Evolutionary conservation across 2,113 vertebrate species (phyloP).

Genomic region (Kryptolebias marmoratus): DNA sequence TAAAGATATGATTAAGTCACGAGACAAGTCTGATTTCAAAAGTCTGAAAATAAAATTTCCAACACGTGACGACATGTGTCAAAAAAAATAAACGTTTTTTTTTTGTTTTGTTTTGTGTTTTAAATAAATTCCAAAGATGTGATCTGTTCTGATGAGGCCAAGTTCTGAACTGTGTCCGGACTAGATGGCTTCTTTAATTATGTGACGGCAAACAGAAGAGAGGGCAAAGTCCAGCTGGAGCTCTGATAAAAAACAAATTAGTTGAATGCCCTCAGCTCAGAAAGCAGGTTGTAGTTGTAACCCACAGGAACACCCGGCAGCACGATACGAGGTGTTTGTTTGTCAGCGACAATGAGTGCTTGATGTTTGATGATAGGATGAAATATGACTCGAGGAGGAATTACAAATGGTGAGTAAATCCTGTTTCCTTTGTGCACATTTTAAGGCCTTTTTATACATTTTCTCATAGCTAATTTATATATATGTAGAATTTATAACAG

Average conservation of each 20-base stretch:
- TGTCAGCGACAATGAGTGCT: background rate
- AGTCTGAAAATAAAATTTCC: too few relatives aligned
- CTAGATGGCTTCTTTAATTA: background rate
- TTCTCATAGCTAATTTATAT: background rate
- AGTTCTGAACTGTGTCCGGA: background rate
- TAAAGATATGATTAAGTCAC: too few relatives aligned
- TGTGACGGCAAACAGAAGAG: slow-evolving; percentile 24
- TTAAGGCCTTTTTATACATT: background rate
- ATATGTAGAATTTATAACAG: background rate
- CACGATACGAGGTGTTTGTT: background rate
- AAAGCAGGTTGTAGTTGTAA: background rate
- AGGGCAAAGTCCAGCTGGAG: slow-evolving; percentile 61
- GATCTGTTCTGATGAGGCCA: background rate
- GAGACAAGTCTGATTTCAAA: too few relatives aligned
- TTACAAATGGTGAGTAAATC: slow-evolving; percentile 46
- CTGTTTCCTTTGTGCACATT: background rate
- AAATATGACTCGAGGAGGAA: slow-evolving; percentile 24
- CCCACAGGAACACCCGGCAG: background rate
- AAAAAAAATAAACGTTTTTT: background rate
- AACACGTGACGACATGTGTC: background rate
- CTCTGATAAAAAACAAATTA: slow-evolving; percentile 1
- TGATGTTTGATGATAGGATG: background rate
- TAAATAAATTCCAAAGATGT: background rate
- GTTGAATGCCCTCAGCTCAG: slow-evolving; percentile 5
- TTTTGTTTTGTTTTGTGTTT: background rate